These are phyloP conservation scores for Chamaetylas fuelleborni DNA, from an alignment of 2,113 vertebrate genomes.

Conservation along the genomic window DNA sequence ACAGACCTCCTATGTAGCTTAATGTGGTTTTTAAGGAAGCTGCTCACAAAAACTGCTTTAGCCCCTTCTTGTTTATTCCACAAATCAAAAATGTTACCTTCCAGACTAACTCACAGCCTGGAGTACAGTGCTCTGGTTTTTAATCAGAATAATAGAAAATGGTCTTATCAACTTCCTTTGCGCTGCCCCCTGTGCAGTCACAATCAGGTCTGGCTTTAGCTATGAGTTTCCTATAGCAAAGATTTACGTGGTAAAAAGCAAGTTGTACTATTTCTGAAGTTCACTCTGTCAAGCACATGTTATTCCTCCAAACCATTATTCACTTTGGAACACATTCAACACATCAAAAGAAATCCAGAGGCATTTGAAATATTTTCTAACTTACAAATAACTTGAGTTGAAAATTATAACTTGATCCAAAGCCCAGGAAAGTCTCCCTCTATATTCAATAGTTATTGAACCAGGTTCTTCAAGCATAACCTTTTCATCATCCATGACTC, in stretches of 20 bases:
- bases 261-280: background rate
- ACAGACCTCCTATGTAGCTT: background rate
- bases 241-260: background rate
- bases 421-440: background rate
- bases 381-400: background rate
- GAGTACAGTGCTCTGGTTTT: background rate
- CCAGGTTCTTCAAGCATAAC: conserved; percentile 29
- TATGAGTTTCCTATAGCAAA: background rate
- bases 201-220: background rate
- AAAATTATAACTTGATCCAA: conserved; percentile 10
- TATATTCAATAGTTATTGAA: conserved; percentile 51
- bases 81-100: background rate
- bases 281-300: background rate
- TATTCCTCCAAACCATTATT: background rate
- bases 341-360: conserved; percentile 34
- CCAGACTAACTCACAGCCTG: background rate
- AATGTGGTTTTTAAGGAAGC: background rate
- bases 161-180: background rate
- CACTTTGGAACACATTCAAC: background rate
- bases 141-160: background rate
- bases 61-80: background rate
- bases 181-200: background rate
- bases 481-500: background rate
- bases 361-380: conserved; percentile 32
- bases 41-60: background rate